A percentile compares a stretch with the other conserved stretches of the same genome.
phyloP scores from a whole-genome alignment of 2,797 vertebrate species.

The Acrocephalus scirpaceus region DNA sequence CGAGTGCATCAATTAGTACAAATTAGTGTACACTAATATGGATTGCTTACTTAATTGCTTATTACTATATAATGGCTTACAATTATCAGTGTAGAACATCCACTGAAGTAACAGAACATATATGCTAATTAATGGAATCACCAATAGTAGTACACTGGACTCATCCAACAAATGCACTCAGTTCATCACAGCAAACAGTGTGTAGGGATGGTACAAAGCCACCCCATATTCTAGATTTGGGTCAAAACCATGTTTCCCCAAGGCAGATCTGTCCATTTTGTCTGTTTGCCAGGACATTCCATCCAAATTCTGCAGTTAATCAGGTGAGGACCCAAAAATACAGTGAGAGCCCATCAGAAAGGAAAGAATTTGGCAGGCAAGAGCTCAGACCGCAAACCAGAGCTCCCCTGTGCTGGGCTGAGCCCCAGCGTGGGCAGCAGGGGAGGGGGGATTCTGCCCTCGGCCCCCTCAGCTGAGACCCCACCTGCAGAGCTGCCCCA shows the following conservation, averaged over 20 bases:
- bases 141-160: neutral
- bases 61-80: neutral
- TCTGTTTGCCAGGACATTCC: neutral
- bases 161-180: neutral
- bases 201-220: accelerated
- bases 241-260: neutral
- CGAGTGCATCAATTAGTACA: neutral
- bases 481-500: neutral
- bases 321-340: neutral
- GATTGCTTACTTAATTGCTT: neutral
- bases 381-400: neutral
- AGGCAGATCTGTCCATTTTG: accelerated
- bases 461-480: neutral
- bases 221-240: neutral
- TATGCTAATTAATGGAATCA: neutral
- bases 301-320: neutral
- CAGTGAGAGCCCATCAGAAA: neutral
- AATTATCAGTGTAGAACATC: neutral
- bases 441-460: neutral
- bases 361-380: neutral
- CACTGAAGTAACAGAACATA: neutral
- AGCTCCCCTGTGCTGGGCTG: neutral
- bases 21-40: neutral
- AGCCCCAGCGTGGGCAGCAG: neutral
- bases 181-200: neutral